Conservation (phyloP, 1,140 invertebrate species). For the Drosophila kanapiae region DNA sequence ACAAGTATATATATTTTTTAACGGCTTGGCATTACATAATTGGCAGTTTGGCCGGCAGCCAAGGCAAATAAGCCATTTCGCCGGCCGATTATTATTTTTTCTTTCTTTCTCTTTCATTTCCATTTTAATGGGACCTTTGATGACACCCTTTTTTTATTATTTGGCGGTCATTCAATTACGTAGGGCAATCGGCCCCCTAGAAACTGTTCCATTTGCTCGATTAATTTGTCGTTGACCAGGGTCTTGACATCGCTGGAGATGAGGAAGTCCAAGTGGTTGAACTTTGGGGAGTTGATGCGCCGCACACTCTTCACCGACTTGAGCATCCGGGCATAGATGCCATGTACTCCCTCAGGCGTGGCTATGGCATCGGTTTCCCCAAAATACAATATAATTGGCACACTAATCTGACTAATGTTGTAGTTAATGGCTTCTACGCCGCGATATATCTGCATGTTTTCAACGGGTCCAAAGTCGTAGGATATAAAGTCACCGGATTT, state of each 20-base stretch:
- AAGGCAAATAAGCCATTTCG: constrained; percentile 68
- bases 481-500: constrained; percentile 80
- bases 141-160: constrained; percentile 39
- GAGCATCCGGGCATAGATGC: constrained; percentile 85
- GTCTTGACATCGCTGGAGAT: constrained; percentile 87
- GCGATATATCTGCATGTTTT: constrained; percentile 86
- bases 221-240: constrained; percentile 87
- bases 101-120: constrained; percentile 16
- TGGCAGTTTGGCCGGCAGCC: constrained; percentile 60
- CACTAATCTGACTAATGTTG: constrained; percentile 86
- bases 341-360: constrained; percentile 87
- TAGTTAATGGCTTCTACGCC: constrained; percentile 86
- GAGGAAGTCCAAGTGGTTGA: constrained; percentile 88
- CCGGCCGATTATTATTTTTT: constrained; percentile 31
- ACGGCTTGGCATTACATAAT: constrained; percentile 70
- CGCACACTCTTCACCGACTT: constrained; percentile 83
- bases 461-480: constrained; percentile 69
- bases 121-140: constrained; percentile 60
- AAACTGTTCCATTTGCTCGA: constrained; percentile 83
- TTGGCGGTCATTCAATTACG: constrained; percentile 71
- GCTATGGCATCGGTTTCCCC: constrained; percentile 90
- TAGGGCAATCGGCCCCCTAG: constrained; percentile 76
- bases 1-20: constrained; percentile 41
- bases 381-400: constrained; percentile 90
- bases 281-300: constrained; percentile 84